These are phyloP conservation scores for Notothenia coriiceps DNA, from an alignment of 2,113 vertebrate genomes.

Conservation along the genomic window DNA sequence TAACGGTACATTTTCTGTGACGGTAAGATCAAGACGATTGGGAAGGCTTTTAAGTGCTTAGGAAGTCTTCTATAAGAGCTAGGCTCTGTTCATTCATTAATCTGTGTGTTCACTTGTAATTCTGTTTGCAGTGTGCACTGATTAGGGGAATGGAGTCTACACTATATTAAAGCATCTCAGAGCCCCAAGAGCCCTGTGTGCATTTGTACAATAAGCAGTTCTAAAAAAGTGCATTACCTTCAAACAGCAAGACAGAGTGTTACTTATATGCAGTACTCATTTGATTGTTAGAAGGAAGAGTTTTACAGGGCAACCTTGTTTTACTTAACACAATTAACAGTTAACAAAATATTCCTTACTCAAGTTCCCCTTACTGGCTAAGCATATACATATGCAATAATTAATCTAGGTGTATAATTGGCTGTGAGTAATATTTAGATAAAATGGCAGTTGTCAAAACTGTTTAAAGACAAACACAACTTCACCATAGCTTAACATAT, in stretches of 20 bases:
- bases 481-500: no score
- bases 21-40: not conserved
- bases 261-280: not conserved
- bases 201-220: not conserved
- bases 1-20: constrained; percentile 9
- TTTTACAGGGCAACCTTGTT: not conserved
- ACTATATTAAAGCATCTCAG: not conserved
- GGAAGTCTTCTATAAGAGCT: constrained; percentile 17
- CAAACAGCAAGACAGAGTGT: not conserved
- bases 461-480: not conserved
- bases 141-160: not conserved
- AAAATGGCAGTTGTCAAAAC: constrained; percentile 4
- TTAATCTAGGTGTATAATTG: no score
- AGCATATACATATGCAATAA: no score
- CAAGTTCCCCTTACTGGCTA: no score
- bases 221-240: not conserved
- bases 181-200: not conserved
- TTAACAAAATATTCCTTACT: not conserved
- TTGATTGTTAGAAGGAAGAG: not conserved
- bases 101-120: constrained; percentile 11
- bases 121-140: not conserved
- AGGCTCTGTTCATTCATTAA: constrained; percentile 9
- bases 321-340: not conserved
- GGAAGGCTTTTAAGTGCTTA: constrained; percentile 19
- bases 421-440: not conserved